These are phyloP conservation scores for Hippoglossus hippoglossus DNA, from an alignment of 2,797 vertebrate species.

Conservation along the genomic window DNA sequence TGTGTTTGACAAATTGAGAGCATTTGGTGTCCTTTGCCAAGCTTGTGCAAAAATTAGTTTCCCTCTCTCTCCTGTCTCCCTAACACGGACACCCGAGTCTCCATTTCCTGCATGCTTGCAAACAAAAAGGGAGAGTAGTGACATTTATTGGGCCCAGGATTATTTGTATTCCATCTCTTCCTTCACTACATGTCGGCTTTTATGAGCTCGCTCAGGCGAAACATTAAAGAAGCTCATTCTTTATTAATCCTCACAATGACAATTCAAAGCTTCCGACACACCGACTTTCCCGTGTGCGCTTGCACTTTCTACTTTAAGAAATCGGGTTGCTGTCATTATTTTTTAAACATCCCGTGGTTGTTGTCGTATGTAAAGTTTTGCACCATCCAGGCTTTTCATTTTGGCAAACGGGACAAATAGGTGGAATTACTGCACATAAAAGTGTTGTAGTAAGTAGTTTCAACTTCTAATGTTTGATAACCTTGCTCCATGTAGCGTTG, in stretches of 20 bases:
- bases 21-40: conserved; percentile 65
- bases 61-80: conserved; percentile 49
- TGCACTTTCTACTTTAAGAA: conserved; percentile 68
- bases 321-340: conserved; percentile 72
- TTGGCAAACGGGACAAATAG: conserved; percentile 56
- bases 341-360: conserved; percentile 65
- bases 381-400: conserved; percentile 46
- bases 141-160: conserved; percentile 77
- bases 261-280: conserved; percentile 78
- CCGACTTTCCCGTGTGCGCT: conserved; percentile 55
- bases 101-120: conserved; percentile 72
- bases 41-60: conserved; percentile 66
- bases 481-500: conserved; percentile 19
- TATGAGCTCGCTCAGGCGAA: conserved; percentile 82
- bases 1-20: conserved; percentile 73
- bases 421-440: conserved; percentile 35
- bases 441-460: conserved; percentile 22
- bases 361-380: conserved; percentile 43
- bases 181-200: conserved; percentile 77
- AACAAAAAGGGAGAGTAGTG: conserved; percentile 71
- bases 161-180: conserved; percentile 83
- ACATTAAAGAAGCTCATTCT: conserved; percentile 86
- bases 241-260: conserved; percentile 85
- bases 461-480: conserved; percentile 18
- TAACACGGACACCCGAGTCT: conserved; percentile 59